Conservation (phyloP, 1,140 invertebrate species). For the Geopemphigus sp. region DNA sequence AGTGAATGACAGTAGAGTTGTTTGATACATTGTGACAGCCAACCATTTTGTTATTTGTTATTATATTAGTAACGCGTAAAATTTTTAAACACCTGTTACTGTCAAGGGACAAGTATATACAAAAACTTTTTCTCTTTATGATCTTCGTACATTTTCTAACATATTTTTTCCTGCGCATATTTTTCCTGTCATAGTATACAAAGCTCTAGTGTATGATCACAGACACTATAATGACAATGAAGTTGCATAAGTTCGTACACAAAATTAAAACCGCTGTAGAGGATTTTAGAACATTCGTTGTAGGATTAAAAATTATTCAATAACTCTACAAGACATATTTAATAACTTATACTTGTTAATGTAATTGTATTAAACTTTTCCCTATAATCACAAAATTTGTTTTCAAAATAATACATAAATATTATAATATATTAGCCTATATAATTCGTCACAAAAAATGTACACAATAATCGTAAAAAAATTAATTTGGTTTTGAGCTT, state of each 20-base stretch:
- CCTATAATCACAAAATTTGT: conserved; percentile 12
- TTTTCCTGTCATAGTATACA: conserved; percentile 93
- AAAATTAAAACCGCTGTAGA: conserved; percentile 97
- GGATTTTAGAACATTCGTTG: conserved; percentile 89
- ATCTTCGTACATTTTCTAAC: not conserved
- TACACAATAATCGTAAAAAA: conserved; percentile 24
- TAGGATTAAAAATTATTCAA: conserved; percentile 69
- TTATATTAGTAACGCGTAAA: conserved; percentile 98
- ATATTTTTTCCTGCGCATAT: conserved; percentile 52
- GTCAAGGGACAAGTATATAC: conserved; percentile 83
- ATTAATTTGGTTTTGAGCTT: conserved; percentile 10
- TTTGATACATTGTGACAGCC: too few relatives aligned
- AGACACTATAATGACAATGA: conserved; percentile 98
- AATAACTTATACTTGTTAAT: conserved; percentile 33
- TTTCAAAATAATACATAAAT: not conserved
- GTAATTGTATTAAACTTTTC: conserved; percentile 18
- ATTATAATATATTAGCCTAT: too few relatives aligned
- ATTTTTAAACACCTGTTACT: conserved; percentile 92
- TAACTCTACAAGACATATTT: conserved; percentile 8
- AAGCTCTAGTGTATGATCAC: conserved; percentile 98
- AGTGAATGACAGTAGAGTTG: too few relatives aligned
- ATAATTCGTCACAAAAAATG: not conserved
- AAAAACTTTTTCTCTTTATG: too few relatives aligned
- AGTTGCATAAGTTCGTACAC: conserved; percentile 92
- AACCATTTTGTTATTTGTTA: too few relatives aligned